phyloP scores from a whole-genome alignment of 2,888 invertebrate genomes.

The Salpingus planirostris region DNA sequence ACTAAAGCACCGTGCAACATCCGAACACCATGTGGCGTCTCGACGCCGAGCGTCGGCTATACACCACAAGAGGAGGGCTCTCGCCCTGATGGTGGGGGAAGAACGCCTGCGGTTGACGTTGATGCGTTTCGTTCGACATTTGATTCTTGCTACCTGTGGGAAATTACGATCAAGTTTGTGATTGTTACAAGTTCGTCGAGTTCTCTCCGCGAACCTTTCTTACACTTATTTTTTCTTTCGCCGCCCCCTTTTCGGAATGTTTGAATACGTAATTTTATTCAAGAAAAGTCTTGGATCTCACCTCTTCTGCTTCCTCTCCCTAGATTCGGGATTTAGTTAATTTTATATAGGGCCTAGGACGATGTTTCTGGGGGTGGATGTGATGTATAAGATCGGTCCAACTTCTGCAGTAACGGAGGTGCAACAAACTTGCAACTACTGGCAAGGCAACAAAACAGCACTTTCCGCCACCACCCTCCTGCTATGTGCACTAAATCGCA shows the following conservation, averaged over 20 bases:
- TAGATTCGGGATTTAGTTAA: too few relatives aligned
- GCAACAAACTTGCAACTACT: too few relatives aligned
- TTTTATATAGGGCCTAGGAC: too few relatives aligned
- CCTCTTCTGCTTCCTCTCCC: too few relatives aligned
- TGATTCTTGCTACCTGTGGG: slow-evolving; percentile 34
- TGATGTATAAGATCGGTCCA: too few relatives aligned
- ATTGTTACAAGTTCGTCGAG: slow-evolving; percentile 24
- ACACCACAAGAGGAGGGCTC: slow-evolving; percentile 16
- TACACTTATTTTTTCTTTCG: too few relatives aligned
- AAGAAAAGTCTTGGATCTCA: slow-evolving; percentile 11
- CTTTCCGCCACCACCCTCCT: too few relatives aligned
- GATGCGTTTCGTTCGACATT: slow-evolving; percentile 31
- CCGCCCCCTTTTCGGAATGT: slow-evolving; percentile 12
- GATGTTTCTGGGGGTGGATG: too few relatives aligned
- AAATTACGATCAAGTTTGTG: slow-evolving; percentile 27
- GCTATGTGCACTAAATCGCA: too few relatives aligned
- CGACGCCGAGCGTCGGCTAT: slow-evolving; percentile 25
- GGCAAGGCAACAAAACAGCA: too few relatives aligned
- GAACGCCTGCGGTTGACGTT: slow-evolving; percentile 34
- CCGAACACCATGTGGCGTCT: slow-evolving; percentile 36
- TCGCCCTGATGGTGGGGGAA: slow-evolving; percentile 14
- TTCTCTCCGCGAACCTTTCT: slow-evolving; percentile 13
- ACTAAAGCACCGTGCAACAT: slow-evolving; percentile 19
- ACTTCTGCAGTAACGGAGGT: too few relatives aligned
- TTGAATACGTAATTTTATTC: slow-evolving; percentile 19